Percentiles rank a stretch among this genome's conserved stretches.
phyloP scores from a whole-genome alignment of 2,113 vertebrate genomes.

The Urocitellus parryii region DNA sequence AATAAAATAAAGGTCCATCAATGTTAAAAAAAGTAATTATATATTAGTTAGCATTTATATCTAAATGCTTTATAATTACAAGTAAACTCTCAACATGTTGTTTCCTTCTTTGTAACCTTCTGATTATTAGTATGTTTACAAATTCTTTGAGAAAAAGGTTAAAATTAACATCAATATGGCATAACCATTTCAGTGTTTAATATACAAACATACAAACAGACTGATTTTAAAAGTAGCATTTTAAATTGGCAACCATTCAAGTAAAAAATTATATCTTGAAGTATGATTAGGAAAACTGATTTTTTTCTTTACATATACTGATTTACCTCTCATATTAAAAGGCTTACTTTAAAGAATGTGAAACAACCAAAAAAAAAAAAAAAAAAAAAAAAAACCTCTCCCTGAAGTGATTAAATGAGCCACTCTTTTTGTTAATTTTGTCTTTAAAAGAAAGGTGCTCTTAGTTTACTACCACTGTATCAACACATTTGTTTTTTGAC shows the following conservation, averaged over 20 bases:
- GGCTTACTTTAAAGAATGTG: constrained; percentile 40
- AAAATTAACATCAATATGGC: constrained; percentile 62
- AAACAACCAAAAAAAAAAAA: not conserved
- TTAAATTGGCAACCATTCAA: constrained; percentile 69
- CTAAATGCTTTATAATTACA: constrained; percentile 18
- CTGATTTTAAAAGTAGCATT: constrained; percentile 65
- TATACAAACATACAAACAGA: constrained; percentile 45
- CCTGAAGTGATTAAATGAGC: constrained; percentile 8
- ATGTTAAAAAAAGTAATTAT: not conserved
- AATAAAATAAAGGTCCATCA: no score
- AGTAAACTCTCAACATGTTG: constrained; percentile 53
- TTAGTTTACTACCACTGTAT: not conserved
- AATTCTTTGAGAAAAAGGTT: constrained; percentile 61
- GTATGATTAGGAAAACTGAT: constrained; percentile 40
- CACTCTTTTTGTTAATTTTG: constrained; percentile 36
- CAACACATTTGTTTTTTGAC: not conserved
- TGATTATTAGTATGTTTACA: constrained; percentile 60
- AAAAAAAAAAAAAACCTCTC: not conserved
- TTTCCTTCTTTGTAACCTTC: constrained; percentile 35
- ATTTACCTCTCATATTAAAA: constrained; percentile 40
- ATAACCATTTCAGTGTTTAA: constrained; percentile 70
- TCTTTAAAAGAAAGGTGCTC: constrained; percentile 4
- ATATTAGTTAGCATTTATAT: constrained; percentile 31
- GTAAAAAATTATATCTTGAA: constrained; percentile 66
- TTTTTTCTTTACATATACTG: constrained; percentile 32